Base-by-base conservation (phyloP, 1,140 invertebrate genomes). In the Rhyacophila brunnea region DNA sequence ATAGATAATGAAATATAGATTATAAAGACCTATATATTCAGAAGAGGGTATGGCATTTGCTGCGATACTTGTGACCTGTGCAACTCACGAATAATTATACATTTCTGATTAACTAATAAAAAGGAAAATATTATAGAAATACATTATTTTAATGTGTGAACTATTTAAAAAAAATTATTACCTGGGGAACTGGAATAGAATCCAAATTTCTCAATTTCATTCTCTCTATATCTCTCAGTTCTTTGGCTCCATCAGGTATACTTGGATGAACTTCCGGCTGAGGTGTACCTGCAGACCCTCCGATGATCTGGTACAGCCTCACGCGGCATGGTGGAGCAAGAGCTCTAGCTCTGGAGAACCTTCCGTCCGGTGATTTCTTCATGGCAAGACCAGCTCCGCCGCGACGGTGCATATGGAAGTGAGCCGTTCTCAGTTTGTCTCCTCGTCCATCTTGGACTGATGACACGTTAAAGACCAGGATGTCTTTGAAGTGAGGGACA, bases 241-340 rank as follows among this genome's bases (percentile, higher is more conserved):
- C 60, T 35, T 35, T 62, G 32, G 36, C 42, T 19, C 14, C 11
- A 6, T 36, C 32, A n/a, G 19, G 36, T 43, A 36, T 2, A 58
- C 9, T 20, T 58, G 56, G 54, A 48, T 57, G 18, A 49, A 58
- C 19, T 36, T 44, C 9, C 32, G 50, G 43, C 51, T 40, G 36
- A 54, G 43, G 44, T 23, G 49, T 9, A 15, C 43, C 19, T 49
- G 60, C 19, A 48, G 60, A 40, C 10, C 23, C 51, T 11, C 51
- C 28, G 20, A 58, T 20, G 13, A 63, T 19, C 42, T 58, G 55
- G 34, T 63, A 63, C 14, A 63, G 51, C 13, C 61, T 38, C 45
- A 58, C 61, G 38, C 61, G 45, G 50, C 55, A 63, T 2, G 61
- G 61, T n/a, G 61, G 55, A 17, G 61, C 55, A 19, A 63, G 28